These are phyloP conservation scores for Todiramphus saurophagus DNA, from an alignment of 2,113 vertebrate genomes.

Conservation along the genomic window DNA sequence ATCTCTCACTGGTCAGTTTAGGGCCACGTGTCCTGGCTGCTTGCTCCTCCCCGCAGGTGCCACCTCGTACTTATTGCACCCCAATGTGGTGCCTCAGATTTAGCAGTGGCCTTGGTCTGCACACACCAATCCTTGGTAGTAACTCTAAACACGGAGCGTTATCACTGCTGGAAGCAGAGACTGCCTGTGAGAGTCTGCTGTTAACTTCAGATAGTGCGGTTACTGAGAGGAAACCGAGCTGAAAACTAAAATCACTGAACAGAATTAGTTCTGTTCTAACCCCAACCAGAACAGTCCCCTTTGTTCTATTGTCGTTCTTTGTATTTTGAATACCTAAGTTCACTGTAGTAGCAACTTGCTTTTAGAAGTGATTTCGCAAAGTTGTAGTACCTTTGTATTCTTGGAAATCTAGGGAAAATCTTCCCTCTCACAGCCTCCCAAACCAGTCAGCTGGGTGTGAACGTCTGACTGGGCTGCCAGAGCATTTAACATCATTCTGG, in stretches of 20 bases:
- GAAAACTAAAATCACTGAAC: background rate
- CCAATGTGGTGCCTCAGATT: too few species aligned
- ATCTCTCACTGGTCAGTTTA: too few species aligned
- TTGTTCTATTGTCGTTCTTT: background rate
- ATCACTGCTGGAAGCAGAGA: background rate
- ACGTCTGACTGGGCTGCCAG: constrained; percentile 1
- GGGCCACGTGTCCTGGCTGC: too few species aligned
- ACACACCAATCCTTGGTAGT: background rate
- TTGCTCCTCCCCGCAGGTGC: too few species aligned
- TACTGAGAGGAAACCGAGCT: background rate
- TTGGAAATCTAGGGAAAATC: background rate
- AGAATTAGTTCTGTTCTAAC: background rate
- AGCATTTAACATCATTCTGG: background rate
- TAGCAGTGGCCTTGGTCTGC: background rate
- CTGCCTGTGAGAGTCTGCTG: background rate
- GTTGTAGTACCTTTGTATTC: rapidly evolving
- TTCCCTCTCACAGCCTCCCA: background rate
- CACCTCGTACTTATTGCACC: too few species aligned
- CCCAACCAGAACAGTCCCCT: background rate
- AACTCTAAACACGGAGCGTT: background rate
- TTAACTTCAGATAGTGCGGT: background rate
- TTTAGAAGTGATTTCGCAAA: background rate
- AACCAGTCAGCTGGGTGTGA: background rate
- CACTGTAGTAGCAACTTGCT: rapidly evolving
- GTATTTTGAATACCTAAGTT: background rate